Evolutionary conservation across 2,113 vertebrate genomes (phyloP).

Genomic region (Balaeniceps rex): DNA sequence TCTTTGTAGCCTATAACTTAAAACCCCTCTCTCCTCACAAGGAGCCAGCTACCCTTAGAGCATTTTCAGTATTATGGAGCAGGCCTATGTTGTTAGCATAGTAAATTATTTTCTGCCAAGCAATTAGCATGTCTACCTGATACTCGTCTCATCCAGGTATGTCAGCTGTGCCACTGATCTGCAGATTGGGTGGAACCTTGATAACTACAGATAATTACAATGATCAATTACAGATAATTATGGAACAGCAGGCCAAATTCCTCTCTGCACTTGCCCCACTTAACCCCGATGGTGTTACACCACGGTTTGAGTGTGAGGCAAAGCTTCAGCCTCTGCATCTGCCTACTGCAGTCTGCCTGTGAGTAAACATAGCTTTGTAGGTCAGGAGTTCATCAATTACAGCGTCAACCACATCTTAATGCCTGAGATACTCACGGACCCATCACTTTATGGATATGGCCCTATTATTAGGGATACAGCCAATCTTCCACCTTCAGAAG

Average conservation of each 20-base stretch:
- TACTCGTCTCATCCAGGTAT: not conserved
- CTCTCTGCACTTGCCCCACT: not conserved
- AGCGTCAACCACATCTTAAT: not conserved
- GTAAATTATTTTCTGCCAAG: not conserved
- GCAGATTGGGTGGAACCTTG: not conserved
- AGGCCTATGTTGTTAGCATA: not conserved
- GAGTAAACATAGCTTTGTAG: not conserved
- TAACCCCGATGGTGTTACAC: not conserved
- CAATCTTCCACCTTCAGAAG: not conserved
- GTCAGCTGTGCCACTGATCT: not conserved
- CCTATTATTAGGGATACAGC: not conserved
- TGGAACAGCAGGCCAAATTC: not conserved
- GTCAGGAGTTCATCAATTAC: not conserved
- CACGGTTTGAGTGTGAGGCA: not conserved
- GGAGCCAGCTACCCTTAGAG: not conserved
- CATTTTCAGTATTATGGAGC: not conserved
- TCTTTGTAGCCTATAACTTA: not conserved
- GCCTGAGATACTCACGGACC: not conserved
- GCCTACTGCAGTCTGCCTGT: not conserved
- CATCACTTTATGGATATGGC: not conserved
- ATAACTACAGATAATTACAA: not conserved
- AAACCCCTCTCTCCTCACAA: not conserved
- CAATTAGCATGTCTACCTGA: not conserved
- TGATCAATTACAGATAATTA: slow-evolving; percentile 25
- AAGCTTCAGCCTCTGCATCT: not conserved